These are phyloP conservation scores for Coenonympha glycerion DNA, from an alignment of 2,888 invertebrate species.

Conservation along the genomic window DNA sequence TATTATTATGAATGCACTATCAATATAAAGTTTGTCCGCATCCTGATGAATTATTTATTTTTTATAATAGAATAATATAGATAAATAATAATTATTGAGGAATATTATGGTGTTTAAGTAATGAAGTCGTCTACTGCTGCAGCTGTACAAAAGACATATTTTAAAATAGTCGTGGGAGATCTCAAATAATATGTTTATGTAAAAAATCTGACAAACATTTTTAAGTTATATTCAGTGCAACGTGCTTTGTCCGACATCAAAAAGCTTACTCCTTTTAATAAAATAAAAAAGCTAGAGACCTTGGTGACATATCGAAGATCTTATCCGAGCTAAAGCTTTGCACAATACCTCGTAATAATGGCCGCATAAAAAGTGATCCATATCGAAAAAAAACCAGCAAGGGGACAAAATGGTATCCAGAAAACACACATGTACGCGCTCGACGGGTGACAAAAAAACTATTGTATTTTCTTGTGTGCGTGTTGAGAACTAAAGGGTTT, in stretches of 20 bases:
- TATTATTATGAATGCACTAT: no score
- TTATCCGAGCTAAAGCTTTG: slow-evolving; percentile 69
- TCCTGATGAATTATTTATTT: no score
- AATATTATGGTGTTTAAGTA: no score
- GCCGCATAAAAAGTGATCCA: slow-evolving; percentile 68
- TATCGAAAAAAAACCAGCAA: slow-evolving; percentile 65
- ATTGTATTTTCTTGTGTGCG: slow-evolving; percentile 50
- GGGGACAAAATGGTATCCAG: slow-evolving; percentile 64
- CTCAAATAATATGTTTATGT: not conserved
- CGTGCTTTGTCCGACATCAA: slow-evolving; percentile 49
- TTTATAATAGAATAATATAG: no score
- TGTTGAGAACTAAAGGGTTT: slow-evolving; percentile 63
- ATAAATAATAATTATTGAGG: no score
- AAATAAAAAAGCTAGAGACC: slow-evolving; percentile 53
- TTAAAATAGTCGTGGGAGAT: not conserved
- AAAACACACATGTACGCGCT: slow-evolving; percentile 44
- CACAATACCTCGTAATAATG: slow-evolving; percentile 70
- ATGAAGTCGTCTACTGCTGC: no score
- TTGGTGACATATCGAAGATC: slow-evolving; percentile 72
- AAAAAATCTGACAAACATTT: not conserved
- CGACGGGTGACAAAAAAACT: slow-evolving; percentile 56
- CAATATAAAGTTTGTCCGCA: no score
- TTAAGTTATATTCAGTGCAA: slow-evolving; percentile 3
- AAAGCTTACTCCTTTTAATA: slow-evolving; percentile 63
- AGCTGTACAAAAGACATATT: no score